Evolutionary conservation across 2,797 vertebrate species (phyloP).

Genomic region (Neosalanx taihuensis): DNA sequence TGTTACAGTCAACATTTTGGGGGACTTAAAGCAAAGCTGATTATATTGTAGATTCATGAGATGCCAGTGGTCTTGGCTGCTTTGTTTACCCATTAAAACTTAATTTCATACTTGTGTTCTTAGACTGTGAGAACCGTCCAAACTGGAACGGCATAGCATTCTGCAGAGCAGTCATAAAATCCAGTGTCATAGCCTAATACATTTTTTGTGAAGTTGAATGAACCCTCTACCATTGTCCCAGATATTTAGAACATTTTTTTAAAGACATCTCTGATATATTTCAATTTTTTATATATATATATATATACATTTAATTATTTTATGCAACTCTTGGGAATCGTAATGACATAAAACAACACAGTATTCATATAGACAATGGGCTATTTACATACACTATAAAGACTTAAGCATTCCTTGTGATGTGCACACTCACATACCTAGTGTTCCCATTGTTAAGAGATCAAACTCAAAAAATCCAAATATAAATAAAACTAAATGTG

Average conservation of each 20-base stretch:
- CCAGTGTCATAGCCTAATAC: background rate
- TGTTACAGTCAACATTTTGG: background rate
- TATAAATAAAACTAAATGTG: slow-evolving; percentile 3
- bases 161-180: background rate
- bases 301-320: slow-evolving; percentile 10
- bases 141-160: background rate
- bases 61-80: background rate
- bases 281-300: background rate
- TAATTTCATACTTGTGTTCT: background rate
- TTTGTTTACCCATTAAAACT: background rate
- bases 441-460: background rate
- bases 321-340: slow-evolving; percentile 5
- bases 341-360: background rate
- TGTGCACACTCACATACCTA: background rate
- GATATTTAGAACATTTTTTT: background rate
- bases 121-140: background rate
- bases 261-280: slow-evolving; percentile 1
- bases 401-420: background rate
- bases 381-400: slow-evolving; percentile 3
- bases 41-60: background rate
- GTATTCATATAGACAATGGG: background rate
- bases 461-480: background rate
- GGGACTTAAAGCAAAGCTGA: background rate
- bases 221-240: background rate
- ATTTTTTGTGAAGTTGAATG: background rate